These are phyloP conservation scores for Lophochroa leadbeateri DNA, from an alignment of 2,113 vertebrate genomes.

Conservation along the genomic window DNA sequence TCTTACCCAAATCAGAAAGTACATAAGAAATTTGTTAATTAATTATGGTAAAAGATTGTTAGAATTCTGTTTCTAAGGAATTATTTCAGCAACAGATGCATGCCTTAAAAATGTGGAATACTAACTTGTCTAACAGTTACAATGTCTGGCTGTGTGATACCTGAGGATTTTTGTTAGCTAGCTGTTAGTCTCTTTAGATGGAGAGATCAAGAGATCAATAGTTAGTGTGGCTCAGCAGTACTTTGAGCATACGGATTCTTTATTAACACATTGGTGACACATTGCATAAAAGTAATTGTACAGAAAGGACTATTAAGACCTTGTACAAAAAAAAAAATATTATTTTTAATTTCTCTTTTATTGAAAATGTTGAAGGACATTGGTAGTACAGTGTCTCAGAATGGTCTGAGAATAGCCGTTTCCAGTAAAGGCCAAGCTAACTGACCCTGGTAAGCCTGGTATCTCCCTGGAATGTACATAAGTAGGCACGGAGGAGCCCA, in stretches of 20 bases:
- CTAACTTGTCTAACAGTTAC: neutral
- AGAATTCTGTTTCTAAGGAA: neutral
- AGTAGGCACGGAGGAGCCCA: neutral
- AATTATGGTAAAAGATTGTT: neutral
- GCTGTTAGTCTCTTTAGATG: neutral
- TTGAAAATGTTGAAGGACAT: neutral
- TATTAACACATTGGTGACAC: neutral
- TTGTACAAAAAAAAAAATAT: neutral
- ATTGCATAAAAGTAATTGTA: neutral
- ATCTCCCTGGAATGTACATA: neutral
- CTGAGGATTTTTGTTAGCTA: neutral
- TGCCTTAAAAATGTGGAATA: neutral
- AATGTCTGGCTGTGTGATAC: neutral
- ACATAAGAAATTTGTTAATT: neutral
- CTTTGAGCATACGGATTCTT: neutral
- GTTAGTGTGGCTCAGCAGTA: neutral
- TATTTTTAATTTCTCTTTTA: neutral
- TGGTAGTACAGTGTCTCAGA: neutral
- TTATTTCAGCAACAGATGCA: neutral
- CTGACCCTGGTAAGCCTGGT: neutral
- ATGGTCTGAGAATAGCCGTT: neutral
- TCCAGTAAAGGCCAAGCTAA: neutral
- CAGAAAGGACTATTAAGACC: neutral
- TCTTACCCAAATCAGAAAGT: neutral
- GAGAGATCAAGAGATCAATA: neutral